Conservation (phyloP, 1,140 invertebrate species). For the Anastrepha ludens region DNA sequence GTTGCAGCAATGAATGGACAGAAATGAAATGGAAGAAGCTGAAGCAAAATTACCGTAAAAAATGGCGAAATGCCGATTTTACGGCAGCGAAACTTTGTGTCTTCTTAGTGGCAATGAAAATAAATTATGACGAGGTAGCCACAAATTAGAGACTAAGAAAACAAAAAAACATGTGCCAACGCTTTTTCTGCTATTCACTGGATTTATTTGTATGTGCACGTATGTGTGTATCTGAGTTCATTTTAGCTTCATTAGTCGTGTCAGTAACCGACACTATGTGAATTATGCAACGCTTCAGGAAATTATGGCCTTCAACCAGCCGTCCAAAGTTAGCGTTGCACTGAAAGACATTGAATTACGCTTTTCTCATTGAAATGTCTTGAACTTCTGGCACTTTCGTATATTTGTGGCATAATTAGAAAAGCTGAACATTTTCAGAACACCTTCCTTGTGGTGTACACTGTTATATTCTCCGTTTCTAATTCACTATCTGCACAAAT, state of each 20-base stretch:
- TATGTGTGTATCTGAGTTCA: not conserved
- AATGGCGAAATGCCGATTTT: slow-evolving; percentile 12
- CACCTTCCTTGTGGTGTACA: not conserved
- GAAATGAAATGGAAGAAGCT: not conserved
- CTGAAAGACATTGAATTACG: not conserved
- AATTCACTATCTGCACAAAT: no score
- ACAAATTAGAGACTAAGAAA: not conserved
- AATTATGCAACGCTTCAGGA: not conserved
- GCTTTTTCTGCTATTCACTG: not conserved
- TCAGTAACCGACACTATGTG: not conserved
- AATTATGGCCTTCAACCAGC: not conserved
- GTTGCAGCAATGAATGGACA: not conserved
- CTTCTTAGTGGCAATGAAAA: slow-evolving; percentile 14
- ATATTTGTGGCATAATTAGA: not conserved
- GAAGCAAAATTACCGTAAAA: slow-evolving; percentile 35
- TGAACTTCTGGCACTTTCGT: not conserved
- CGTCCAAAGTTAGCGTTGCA: not conserved
- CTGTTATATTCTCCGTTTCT: no score
- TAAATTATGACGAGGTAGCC: slow-evolving; percentile 33
- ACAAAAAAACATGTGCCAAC: not conserved
- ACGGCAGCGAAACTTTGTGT: slow-evolving; percentile 12
- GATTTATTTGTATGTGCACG: not conserved
- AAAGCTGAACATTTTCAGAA: not conserved
- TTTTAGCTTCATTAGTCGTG: not conserved
- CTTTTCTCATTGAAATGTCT: not conserved